These are phyloP conservation scores for Cephalopterus ornatus DNA, from an alignment of 2,113 vertebrate genomes.

Conservation along the genomic window DNA sequence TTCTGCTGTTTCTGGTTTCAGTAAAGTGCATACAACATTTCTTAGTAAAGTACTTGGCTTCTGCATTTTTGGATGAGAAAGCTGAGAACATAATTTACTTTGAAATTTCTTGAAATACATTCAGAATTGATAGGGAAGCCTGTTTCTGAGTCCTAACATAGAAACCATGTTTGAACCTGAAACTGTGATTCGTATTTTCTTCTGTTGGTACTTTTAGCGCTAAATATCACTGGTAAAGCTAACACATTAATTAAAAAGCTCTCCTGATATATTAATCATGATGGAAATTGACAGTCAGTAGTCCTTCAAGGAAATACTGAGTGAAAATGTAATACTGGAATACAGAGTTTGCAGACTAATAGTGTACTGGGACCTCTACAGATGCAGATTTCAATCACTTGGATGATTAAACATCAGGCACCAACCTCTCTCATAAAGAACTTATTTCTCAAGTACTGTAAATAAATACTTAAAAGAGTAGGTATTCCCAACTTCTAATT, in stretches of 20 bases:
- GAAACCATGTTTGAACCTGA: not conserved
- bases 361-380: not conserved
- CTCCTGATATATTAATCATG: not conserved
- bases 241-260: not conserved
- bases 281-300: not conserved
- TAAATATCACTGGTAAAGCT: not conserved
- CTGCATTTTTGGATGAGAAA: not conserved
- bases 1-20: not conserved
- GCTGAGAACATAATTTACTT: not conserved
- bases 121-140: not conserved
- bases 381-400: not conserved
- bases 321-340: not conserved
- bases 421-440: not conserved
- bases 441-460: not conserved
- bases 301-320: not conserved
- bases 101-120: not conserved
- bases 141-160: not conserved
- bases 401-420: not conserved
- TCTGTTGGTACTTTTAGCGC: not conserved
- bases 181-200: not conserved
- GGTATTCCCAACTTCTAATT: not conserved
- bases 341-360: not conserved
- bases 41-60: not conserved
- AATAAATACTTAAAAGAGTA: not conserved
- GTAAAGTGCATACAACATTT: not conserved